Evolutionary conservation across 92 coral and sea anemone genomes (phyloP).

Genomic region (Zoanthus sansibaricus): DNA sequence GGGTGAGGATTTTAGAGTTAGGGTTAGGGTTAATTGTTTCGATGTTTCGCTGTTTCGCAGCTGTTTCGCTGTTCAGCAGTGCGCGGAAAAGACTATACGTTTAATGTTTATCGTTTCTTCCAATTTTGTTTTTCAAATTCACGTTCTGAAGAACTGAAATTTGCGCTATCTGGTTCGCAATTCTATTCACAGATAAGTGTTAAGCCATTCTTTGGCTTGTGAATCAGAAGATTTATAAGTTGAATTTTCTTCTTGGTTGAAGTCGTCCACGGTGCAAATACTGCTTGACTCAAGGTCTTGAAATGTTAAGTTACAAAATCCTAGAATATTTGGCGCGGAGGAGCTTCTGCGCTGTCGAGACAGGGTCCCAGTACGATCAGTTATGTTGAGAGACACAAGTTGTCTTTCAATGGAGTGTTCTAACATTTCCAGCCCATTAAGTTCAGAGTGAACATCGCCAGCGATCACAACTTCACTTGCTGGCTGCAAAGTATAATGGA

Average conservation of each 20-base stretch:
- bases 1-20: no score
- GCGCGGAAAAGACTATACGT: no score
- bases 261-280: slow-evolving; percentile 75
- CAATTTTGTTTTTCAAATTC: no score
- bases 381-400: slow-evolving; percentile 59
- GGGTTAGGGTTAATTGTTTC: no score
- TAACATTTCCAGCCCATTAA: slow-evolving; percentile 69
- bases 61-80: no score
- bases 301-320: slow-evolving; percentile 51
- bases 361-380: slow-evolving; percentile 38
- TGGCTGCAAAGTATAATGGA: slow-evolving; percentile 51
- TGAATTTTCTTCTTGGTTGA: not conserved
- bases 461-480: slow-evolving; percentile 64
- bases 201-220: slow-evolving; percentile 68
- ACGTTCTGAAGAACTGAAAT: no score
- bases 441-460: slow-evolving; percentile 58
- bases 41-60: no score
- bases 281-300: slow-evolving; percentile 73
- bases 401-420: slow-evolving; percentile 72
- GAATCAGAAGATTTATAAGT: not conserved
- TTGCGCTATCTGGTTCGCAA: no score
- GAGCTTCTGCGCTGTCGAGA: slow-evolving; percentile 52
- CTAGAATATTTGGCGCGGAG: slow-evolving; percentile 80
- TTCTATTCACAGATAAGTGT: slow-evolving; percentile 58
- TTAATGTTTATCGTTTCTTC: no score